Base-by-base conservation (phyloP, 2,797 vertebrate species). In the Eurystomus glaucurus region DNA sequence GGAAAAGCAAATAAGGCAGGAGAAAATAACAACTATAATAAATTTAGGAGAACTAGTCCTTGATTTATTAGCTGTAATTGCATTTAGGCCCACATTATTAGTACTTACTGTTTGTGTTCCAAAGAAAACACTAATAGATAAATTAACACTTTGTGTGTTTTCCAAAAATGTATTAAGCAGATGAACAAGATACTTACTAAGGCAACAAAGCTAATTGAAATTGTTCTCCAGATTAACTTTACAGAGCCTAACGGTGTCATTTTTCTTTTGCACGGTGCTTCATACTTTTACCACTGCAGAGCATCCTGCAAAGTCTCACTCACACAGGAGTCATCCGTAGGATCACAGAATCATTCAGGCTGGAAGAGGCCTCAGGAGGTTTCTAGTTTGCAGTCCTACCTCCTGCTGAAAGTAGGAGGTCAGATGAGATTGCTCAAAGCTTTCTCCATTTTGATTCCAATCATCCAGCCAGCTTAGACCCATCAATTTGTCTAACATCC, bases 61-160 rank as follows among this genome's bases (percentile, higher is more conserved):
- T 55, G 61, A 85, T 79, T 85, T 89, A 76, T 74, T 46, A 70
- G 10, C 35, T 84, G 45, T 45, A 87, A 78, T 43, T 92, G 48
- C 22, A 65, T 69, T 90, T 91, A 50, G 57, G 78, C 65, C 52
- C 66, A 82, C 5, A 16, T 68, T 94, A 69, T 86, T 72, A 68
- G 57, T 37, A 41, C 33, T 50, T 52, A 61, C 16, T 92, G 23
- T 60, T 81, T 75, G 83, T 29, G 50, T 46, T 93, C 35, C 69
- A 86, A 68, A 93, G 74, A 58, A 81, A 92, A 81, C 48, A 64
- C 22, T 91, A 78, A 85, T 19, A 50, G 57, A 90, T 81, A 91
- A 87, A 91, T 93, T 89, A 95, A 95, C 86, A 76, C 57, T 64
- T 86, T 29, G 17, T 31, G 15, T 69, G 23, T 54, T 52, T 78